Evolutionary conservation across 2,113 vertebrate species (phyloP), one percentile per base, ranked within the genome.

Genomic region (Orientallactaga bullata): DNA sequence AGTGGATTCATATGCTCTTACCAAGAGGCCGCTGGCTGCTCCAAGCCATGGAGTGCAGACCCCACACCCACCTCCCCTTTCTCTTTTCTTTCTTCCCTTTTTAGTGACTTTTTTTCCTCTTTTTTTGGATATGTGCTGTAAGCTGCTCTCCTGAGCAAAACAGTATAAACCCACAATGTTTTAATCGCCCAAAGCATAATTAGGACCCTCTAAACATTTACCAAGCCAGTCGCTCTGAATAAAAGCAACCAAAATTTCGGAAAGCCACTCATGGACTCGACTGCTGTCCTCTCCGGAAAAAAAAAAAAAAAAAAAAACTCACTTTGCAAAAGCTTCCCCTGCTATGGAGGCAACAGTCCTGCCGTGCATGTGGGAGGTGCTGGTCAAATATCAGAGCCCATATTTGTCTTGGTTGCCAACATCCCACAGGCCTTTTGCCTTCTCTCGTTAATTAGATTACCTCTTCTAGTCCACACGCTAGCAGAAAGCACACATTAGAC

Each of bases 1-100:
- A 99, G 98, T 99, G 98, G 98, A 98, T 98, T 99, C 98, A 98
- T 98, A 99, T 99, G 98, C 98, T 95, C 95, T 89, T 15, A 89
- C 96, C 17, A 89, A 98, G 98, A 96, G 98, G 98, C 98, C 97
- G 42, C 42, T 47, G 42, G 94, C 96, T 97, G 96, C 97, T 97
- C 97, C 65, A 73, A 1, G 88, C 66, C 58, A 95, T 81, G 24
- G 84, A 89, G 88, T 88, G 65, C 1, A 26, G 77, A 17, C 68
- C 42, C 71, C 78, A 66, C 73, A 39, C 47, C 63, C 58, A 0
- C 58, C 83, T 88, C 91, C 89, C 61, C 55, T 66, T 55, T 92
- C 93, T 93, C 94, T 98, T 96, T 96, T 96, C 97, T 98, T 95
- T 96, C 80, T 88, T 95, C 96, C 95, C 96, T 97, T n/a, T 93